Evolutionary conservation across 2,888 invertebrate species (phyloP), one percentile per base, ranked within the genome.

Genomic region (Pandemis heparana): DNA sequence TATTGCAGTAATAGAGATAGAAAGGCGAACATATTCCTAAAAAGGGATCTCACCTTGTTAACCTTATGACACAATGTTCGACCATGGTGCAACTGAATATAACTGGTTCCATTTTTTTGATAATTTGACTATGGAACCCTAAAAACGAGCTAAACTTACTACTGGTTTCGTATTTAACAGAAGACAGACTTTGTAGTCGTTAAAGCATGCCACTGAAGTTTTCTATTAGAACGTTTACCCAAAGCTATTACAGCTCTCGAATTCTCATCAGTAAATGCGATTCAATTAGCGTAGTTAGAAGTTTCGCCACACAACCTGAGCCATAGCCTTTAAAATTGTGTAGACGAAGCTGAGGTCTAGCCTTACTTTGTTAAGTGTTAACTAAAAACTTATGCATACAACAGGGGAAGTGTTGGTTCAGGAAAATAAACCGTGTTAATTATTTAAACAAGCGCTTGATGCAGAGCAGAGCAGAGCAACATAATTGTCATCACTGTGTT

Each of bases 211-310:
- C 56, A 23, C 56, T 7, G 12, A 56, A 56, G 56, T 56, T 39
- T 46, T 51, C 56, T 51, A 72, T 61, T 66, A 60, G 56, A 77
- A 71, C 67, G 72, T 73, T 78, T 53, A 62, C 51, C 51, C 48
- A 72, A 73, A 79, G 78, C 75, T 79, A 80, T 76, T 77, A 51
- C 51, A 51, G 51, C 51, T 51, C 76, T 78, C 69, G 76, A 82
- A 77, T 80, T 80, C 79, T 81, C 79, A 79, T 79, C 77, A 79
- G 77, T 79, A 79, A 79, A 79, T 81, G 80, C 81, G 79, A 87
- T 85, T 86, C 83, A 85, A 87, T 87, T 86, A 87, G 82, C 78
- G 80, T 80, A 83, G 83, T 87, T 84, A 76, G 80, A 82, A 82
- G 81, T 82, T 83, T 76, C 74, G 76, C 71, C 74, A 81, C 84